Base-by-base conservation (phyloP, 2,113 vertebrate species). In the Chlorodrepanis virens region DNA sequence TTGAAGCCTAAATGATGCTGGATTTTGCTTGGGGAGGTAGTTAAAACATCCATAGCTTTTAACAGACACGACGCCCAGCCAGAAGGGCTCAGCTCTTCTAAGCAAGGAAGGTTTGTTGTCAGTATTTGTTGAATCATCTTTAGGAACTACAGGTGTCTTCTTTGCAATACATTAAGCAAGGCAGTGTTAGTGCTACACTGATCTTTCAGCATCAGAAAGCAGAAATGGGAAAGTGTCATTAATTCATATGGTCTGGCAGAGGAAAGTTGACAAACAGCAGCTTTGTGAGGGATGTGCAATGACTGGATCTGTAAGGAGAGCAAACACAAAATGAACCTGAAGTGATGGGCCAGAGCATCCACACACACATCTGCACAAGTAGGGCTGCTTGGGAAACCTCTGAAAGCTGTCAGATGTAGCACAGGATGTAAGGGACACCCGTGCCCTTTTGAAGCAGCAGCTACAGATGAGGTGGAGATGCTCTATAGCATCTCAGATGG, bases 341-440 rank as follows among this genome's bases (percentile, higher is more conserved):
- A 47, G 29, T 54, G 45, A 54, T 11, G 8, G 7, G 29, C 6
- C 56, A 59, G n/a, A 71, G 39, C 28, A 47, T 14, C n/a, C 31
- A 47, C 8, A 29, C 5, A 12, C 52, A 19, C 16, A 29, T 19
- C 52, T 0, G 1, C 22, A 20, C 60, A 72, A 61, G 49, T 0
- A 60, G 53, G 29, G 17, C 14, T 20, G 3, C 31, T 33, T 75
- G 39, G 52, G 39, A 78, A 7, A 82, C 2, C 7, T 22, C 23
- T 27, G 31, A 39, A 42, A 54, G 24, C 35, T 71, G 35, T 29
- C 53, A 83, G 53, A 14, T 10, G 9, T 29, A 47, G 44, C 59
- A 64, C 20, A 69, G 40, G 50, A 60, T 39, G 8, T 64, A 59
- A 59, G 18, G 17, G 19, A 64, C 10, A 77, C 2, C 15, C 0